Base-by-base conservation (phyloP, 35 echinoderm and acorn worm genomes). In the Lytechinus variegatus region DNA sequence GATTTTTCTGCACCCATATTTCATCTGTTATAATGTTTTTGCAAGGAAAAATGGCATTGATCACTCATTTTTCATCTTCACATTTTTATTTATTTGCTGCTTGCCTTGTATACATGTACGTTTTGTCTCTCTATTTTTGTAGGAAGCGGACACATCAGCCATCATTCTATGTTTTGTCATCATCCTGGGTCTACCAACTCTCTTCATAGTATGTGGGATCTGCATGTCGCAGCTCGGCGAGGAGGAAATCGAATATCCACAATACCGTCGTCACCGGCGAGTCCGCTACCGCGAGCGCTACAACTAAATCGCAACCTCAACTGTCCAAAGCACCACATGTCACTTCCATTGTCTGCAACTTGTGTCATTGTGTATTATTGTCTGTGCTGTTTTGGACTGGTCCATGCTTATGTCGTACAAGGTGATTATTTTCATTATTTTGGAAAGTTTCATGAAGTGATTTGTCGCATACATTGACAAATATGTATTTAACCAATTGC, bases 331-430 rank as follows among this genome's bases (percentile, higher is more conserved):
- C 66, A 79, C 66, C 61, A 71, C 61, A 21, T n/a, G 66, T 79
- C 16, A 24, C 66, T 24, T 24, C 66, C 66, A 79, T 24, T 44
- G 9, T 58, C 56, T 5, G 66, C 66, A 4, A 7, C 12, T 19
- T 79, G 66, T 79, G 19, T 79, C 12, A 16, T 79, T n/a, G 66
- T 79, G 33, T 44, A 44, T 79, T 79, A 24, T 72, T 79, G 66
- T 79, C 66, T 79, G 19, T 79, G 66, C 16, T 79, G 66, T 79
- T 79, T 79, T 79, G 66, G 66, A 79, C 66, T 79, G 66, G 66
- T 79, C 14, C 66, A 79, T 24, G 66, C 66, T 79, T 79, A 24
- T 24, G n/a, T 79, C 5, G 19, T 79, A 24, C 66, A 14, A 79
- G 66, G 66, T 79, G 66, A 79, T 79, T 79, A 79, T 79, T 79